These are phyloP conservation scores for Pararge aegeria DNA, from an alignment of 1,140 invertebrate genomes.

Conservation along the genomic window DNA sequence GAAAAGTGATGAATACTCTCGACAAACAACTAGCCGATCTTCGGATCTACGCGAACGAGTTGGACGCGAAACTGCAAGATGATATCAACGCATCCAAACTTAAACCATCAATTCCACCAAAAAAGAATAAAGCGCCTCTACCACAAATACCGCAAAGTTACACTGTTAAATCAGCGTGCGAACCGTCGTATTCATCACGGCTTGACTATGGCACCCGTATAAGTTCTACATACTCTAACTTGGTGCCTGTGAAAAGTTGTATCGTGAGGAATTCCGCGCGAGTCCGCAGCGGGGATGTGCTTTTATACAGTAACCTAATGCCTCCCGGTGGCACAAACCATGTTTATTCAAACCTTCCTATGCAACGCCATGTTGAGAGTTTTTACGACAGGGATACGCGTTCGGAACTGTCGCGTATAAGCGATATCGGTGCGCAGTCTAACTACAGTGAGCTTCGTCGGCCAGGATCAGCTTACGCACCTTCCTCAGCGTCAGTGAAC, in stretches of 20 bases:
- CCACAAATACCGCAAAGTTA: slow-evolving; percentile 80
- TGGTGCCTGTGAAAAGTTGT: slow-evolving; percentile 75
- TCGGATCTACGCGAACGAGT: slow-evolving; percentile 78
- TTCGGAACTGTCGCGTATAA: slow-evolving; percentile 63
- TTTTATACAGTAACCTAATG: slow-evolving; percentile 80
- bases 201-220: slow-evolving; percentile 66
- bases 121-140: slow-evolving; percentile 67
- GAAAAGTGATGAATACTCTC: slow-evolving; percentile 72
- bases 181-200: slow-evolving; percentile 72
- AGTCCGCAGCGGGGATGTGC: slow-evolving; percentile 74
- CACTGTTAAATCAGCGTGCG: slow-evolving; percentile 71
- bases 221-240: slow-evolving; percentile 73
- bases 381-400: slow-evolving; percentile 76
- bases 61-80: slow-evolving; percentile 76
- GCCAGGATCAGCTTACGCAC: slow-evolving; percentile 70
- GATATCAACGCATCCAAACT: slow-evolving; percentile 71
- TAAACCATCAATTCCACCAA: slow-evolving; percentile 72
- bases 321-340: slow-evolving; percentile 72
- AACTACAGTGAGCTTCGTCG: slow-evolving; percentile 92
- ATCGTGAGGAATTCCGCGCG: slow-evolving; percentile 72
- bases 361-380: slow-evolving; percentile 54
- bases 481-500: slow-evolving; percentile 72
- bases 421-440: slow-evolving; percentile 79
- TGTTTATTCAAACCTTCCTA: slow-evolving; percentile 78
- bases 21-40: slow-evolving; percentile 81